Evolutionary conservation across 2,113 vertebrate genomes (phyloP), one percentile per base, ranked within the genome.

Genomic region (Dunckerocampus dactyliophorus): DNA sequence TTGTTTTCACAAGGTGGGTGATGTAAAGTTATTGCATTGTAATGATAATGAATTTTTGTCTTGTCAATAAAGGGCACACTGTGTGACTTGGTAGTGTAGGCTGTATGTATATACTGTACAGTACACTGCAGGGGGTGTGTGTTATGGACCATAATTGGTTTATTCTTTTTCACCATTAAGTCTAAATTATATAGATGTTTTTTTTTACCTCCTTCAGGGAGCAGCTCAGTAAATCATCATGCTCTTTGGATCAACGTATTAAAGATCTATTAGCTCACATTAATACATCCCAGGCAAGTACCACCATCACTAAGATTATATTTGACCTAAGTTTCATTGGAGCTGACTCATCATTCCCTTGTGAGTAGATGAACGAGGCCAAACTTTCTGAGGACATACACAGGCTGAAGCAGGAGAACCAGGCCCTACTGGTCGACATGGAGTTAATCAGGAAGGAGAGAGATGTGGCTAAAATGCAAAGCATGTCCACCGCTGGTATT

Each of bases 321-420:
- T 12, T 2, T 10, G 16, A 43, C 19, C n/a, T 39, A 6, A 51
- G 2, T 16, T 48, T 8, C 51, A 2, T 8, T 45, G 55, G 24
- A 22, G 4, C 3, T 1, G 0, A 11, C 4, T 49, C 21, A 39
- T 21, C 9, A 56, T 17, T 70, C 76, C 45, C 72, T 5, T 68
- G 21, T 68, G 16, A 74, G 50, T 77, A 99, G 96, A 93, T 85
- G 76, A 91, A 87, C 65, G 93, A 94, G 80, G 76, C 56, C 13
- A 87, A 74, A 69, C 88, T 94, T 39, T 82, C 81, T 20, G 92
- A 92, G 77, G 92, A 98, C 8, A 80, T 88, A 64, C 90, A 70
- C 73, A 83, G 67, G 61, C 83, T 95, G 53, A 92, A 92, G 67
- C 93, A 95, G 71, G 93, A 95, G 45, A 97, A 94, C 49, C 92